These are phyloP conservation scores for Andinoacara biseriatus DNA, from an alignment of 2,113 vertebrate genomes.

Conservation along the genomic window DNA sequence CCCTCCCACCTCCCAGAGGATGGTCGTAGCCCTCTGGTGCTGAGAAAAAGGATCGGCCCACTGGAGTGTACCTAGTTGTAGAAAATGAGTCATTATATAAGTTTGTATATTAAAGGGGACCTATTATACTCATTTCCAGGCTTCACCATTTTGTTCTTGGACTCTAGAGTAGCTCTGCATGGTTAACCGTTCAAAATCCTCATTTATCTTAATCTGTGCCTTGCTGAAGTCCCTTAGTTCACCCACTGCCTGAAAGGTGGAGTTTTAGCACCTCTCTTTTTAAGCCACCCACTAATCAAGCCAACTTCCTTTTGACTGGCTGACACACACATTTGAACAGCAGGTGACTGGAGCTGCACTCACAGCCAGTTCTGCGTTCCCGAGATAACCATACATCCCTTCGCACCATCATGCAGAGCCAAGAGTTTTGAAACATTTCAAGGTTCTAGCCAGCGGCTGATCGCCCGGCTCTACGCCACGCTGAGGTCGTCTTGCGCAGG, in stretches of 20 bases:
- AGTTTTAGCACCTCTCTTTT: not conserved
- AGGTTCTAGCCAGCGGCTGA: no score
- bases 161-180: not conserved
- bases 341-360: not conserved
- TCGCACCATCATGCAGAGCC: not conserved
- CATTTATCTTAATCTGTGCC: not conserved
- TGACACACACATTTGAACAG: not conserved
- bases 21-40: conserved; percentile 98
- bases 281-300: not conserved
- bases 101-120: not conserved
- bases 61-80: conserved; percentile 92
- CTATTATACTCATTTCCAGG: not conserved
- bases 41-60: conserved; percentile 99
- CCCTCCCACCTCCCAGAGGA: conserved; percentile 94
- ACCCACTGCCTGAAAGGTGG: not conserved
- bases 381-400: not conserved
- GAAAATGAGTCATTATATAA: not conserved
- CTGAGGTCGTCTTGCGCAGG: no score
- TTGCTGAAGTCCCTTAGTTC: not conserved
- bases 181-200: not conserved
- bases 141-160: not conserved
- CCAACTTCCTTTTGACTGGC: not conserved
- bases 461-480: no score
- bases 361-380: not conserved
- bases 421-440: not conserved